These are phyloP conservation scores for Eubasilissa regina DNA, from an alignment of 1,140 invertebrate species.

Conservation along the genomic window DNA sequence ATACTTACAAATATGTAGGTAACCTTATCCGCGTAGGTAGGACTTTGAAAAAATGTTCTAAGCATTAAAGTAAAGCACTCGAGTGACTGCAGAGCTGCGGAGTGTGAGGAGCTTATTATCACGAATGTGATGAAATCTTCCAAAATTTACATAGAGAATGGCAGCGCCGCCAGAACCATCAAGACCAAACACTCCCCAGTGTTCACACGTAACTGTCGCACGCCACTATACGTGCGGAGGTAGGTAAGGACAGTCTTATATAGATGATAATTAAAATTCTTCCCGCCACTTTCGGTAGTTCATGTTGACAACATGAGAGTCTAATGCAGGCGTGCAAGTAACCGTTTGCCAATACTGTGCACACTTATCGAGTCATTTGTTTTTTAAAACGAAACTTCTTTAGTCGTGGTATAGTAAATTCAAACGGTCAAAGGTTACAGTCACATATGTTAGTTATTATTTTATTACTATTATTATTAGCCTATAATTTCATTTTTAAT, in stretches of 20 bases:
- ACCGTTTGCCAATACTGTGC: no score
- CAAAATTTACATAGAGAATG: constrained; percentile 58
- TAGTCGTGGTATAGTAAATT: no score
- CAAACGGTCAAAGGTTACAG: no score
- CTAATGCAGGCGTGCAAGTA: no score
- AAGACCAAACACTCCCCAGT: constrained; percentile 31
- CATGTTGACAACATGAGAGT: no score
- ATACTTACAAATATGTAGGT: neutral
- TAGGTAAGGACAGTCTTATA: neutral
- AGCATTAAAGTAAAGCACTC: constrained; percentile 38
- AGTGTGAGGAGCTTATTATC: constrained; percentile 56
- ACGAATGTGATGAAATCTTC: constrained; percentile 59
- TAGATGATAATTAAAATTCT: no score
- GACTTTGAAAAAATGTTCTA: constrained; percentile 3
- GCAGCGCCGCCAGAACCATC: constrained; percentile 31
- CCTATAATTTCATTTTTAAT: no score
- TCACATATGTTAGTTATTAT: no score
- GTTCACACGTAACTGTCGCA: neutral
- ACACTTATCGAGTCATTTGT: no score
- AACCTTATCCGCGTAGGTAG: neutral
- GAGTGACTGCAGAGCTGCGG: constrained; percentile 43
- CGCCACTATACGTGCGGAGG: neutral
- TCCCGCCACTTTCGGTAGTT: no score
- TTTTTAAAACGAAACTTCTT: no score
- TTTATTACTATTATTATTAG: no score